These are phyloP conservation scores for Xiphydria camelus DNA, from an alignment of 2,888 invertebrate species.

Conservation along the genomic window DNA sequence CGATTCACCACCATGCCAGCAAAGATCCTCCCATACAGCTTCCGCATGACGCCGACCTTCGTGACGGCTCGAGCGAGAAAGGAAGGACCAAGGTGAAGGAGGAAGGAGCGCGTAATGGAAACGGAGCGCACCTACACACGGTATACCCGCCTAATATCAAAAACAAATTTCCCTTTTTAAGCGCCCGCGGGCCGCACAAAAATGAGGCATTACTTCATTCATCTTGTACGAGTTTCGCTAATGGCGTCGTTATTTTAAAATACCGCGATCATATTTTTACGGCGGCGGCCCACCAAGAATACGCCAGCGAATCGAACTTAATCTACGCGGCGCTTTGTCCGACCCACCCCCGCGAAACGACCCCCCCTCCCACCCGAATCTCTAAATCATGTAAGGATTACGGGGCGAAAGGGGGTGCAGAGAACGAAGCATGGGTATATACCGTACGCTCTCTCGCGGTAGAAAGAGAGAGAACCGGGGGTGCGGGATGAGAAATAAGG, in stretches of 20 bases:
- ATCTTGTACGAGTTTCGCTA: slow-evolving; percentile 50
- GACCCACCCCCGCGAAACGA: slow-evolving; percentile 20
- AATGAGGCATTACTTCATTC: slow-evolving; percentile 46
- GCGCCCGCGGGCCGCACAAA: slow-evolving; percentile 25
- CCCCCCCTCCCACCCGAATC: slow-evolving; percentile 35
- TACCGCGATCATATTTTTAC: slow-evolving; percentile 52
- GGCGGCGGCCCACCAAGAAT: slow-evolving; percentile 36
- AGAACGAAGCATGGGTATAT: slow-evolving; percentile 5
- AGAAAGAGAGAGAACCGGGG: slow-evolving; percentile 7
- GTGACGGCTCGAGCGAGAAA: too few species aligned
- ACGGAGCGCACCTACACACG: neutral
- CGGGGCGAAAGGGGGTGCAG: slow-evolving; percentile 21
- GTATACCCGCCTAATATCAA: slow-evolving; percentile 35
- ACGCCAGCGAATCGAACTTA: slow-evolving; percentile 50
- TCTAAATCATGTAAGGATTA: slow-evolving; percentile 56
- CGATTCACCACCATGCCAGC: too few species aligned
- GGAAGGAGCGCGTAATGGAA: slow-evolving; percentile 14
- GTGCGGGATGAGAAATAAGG: neutral
- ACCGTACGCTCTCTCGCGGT: slow-evolving; percentile 23
- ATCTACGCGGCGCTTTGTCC: slow-evolving; percentile 41
- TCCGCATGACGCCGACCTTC: too few species aligned
- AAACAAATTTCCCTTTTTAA: slow-evolving; percentile 44
- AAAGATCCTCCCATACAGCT: too few species aligned
- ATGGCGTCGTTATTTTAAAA: slow-evolving; percentile 56
- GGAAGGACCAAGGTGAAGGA: too few species aligned